Conservation (phyloP, 2,797 vertebrate species). For the Microcaecilia unicolor region DNA sequence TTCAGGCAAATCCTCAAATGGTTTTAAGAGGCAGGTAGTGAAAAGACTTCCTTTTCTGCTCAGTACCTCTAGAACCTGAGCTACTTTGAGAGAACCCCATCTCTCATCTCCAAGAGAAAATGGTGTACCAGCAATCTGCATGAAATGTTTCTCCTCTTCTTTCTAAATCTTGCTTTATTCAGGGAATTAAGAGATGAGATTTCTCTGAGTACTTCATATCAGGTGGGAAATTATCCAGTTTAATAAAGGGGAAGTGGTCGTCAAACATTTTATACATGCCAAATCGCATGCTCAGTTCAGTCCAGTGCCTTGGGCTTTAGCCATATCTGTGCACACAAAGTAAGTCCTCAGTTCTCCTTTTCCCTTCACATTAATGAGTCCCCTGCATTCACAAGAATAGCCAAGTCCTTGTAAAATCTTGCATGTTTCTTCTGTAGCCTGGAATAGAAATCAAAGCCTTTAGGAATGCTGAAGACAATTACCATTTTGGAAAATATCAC, state of each 20-base stretch:
- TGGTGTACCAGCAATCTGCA: background rate
- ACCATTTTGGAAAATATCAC: background rate
- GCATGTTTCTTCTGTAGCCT: constrained; percentile 91
- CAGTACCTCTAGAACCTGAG: background rate
- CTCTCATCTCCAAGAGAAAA: constrained; percentile 6
- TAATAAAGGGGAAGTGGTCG: constrained; percentile 14
- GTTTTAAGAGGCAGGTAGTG: background rate
- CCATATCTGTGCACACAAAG: constrained; percentile 88
- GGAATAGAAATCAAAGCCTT: constrained; percentile 10
- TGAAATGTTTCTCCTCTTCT: no score
- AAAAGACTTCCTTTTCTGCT: background rate
- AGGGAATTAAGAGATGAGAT: no score
- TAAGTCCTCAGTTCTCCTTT: constrained; percentile 93
- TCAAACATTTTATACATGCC: background rate
- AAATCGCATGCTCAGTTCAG: constrained; percentile 63
- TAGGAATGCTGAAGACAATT: constrained; percentile 1
- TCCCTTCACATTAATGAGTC: constrained; percentile 90
- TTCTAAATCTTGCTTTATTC: no score
- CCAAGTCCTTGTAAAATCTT: constrained; percentile 73
- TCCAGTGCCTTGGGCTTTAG: constrained; percentile 82
- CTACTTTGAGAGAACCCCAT: background rate
- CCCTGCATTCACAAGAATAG: constrained; percentile 89
- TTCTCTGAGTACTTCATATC: constrained; percentile 16
- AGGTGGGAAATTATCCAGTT: constrained; percentile 17
- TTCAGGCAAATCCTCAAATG: constrained; percentile 3